These are phyloP conservation scores for Ophion slaviceki DNA, from an alignment of 2,888 invertebrate genomes.

Conservation along the genomic window DNA sequence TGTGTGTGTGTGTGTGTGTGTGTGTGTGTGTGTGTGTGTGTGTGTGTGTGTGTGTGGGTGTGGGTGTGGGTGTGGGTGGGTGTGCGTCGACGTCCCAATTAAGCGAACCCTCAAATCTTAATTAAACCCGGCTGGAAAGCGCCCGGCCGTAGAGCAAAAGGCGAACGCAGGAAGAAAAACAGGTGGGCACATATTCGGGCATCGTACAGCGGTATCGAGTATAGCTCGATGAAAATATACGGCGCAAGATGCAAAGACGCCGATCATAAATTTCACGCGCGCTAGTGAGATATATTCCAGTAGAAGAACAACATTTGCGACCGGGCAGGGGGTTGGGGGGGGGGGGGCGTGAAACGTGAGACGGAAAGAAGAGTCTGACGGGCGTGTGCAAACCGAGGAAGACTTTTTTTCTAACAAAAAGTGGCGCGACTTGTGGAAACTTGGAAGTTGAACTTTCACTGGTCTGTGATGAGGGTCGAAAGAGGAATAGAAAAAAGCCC, in stretches of 20 bases:
- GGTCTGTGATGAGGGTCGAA: no score
- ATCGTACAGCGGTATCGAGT: slow-evolving; percentile 7
- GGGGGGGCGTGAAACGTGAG: background rate
- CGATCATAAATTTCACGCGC: slow-evolving; percentile 49
- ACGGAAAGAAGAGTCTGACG: background rate
- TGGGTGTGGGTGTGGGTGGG: no score
- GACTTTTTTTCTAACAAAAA: background rate
- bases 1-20: background rate
- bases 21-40: no score
- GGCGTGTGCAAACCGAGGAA: background rate
- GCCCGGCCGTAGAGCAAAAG: slow-evolving; percentile 27
- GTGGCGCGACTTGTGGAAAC: no score
- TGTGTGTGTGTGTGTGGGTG: background rate
- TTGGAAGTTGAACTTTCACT: no score
- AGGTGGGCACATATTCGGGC: background rate
- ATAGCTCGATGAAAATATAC: slow-evolving; percentile 1
- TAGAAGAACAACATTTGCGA: background rate
- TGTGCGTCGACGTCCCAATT: slow-evolving; percentile 69
- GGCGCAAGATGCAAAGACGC: slow-evolving; percentile 50
- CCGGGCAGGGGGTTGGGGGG: no score
- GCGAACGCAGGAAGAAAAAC: background rate
- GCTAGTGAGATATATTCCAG: background rate
- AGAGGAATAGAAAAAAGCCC: no score
- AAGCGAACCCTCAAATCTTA: slow-evolving; percentile 75
- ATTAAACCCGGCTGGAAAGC: slow-evolving; percentile 68